These are phyloP conservation scores for Cheilosia urbana DNA, from an alignment of 2,888 invertebrate genomes.

Conservation along the genomic window DNA sequence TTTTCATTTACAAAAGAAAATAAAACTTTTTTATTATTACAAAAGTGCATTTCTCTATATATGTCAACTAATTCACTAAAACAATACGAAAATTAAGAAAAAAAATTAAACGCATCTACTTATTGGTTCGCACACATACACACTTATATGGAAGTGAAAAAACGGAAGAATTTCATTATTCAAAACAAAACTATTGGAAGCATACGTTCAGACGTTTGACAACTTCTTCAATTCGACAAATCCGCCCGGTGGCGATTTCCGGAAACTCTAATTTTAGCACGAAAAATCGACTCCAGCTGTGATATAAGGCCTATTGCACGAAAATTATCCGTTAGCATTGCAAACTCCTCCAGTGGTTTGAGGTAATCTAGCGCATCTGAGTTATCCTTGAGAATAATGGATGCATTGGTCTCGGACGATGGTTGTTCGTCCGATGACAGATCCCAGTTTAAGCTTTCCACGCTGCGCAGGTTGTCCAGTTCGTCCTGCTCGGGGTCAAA, in stretches of 20 bases:
- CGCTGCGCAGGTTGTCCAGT: conserved; percentile 14
- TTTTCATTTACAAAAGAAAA: background rate
- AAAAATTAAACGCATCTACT: conserved; percentile 33
- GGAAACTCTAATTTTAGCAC: conserved; percentile 54
- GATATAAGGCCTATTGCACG: conserved; percentile 82
- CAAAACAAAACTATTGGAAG: conserved; percentile 67
- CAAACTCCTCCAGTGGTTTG: conserved; percentile 82
- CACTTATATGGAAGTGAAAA: conserved; percentile 64
- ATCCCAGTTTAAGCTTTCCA: conserved; percentile 29
- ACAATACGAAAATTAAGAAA: conserved; percentile 13
- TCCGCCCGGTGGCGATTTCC: background rate
- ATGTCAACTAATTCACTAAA: conserved; percentile 68
- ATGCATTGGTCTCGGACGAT: conserved; percentile 37
- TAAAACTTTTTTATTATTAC: conserved; percentile 26
- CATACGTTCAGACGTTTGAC: conserved; percentile 55
- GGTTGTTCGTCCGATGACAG: conserved; percentile 49
- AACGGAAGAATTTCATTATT: conserved; percentile 65
- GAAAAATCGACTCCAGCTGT: conserved; percentile 81
- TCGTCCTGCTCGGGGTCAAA: conserved; percentile 28
- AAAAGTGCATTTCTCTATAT: conserved; percentile 70
- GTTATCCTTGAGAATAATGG: conserved; percentile 46
- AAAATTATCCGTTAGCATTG: conserved; percentile 81
- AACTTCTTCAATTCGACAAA: conserved; percentile 32
- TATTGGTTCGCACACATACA: conserved; percentile 59
- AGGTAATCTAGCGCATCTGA: conserved; percentile 80